Conservation (phyloP, 2,797 vertebrate species). For the Oryzias dopingdopingensis region DNA sequence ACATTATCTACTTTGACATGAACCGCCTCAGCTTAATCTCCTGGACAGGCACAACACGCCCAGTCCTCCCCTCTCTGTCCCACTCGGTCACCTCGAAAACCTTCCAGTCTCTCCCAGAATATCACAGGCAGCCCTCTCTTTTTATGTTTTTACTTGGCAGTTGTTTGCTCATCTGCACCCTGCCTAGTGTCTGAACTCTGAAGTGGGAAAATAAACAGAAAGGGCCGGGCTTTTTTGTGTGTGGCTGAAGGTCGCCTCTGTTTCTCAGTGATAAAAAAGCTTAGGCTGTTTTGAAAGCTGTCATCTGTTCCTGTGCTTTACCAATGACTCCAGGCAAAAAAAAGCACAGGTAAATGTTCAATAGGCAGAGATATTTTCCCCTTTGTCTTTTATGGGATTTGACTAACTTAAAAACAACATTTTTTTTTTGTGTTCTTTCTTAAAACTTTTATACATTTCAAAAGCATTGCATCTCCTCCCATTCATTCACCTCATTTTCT, state of each 20-base stretch:
- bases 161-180: slow-evolving; percentile 22
- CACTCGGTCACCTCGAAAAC: slow-evolving; percentile 29
- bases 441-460: neutral
- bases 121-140: slow-evolving; percentile 2
- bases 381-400: slow-evolving; percentile 6
- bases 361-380: slow-evolving; percentile 2
- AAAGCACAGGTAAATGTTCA: slow-evolving; percentile 26
- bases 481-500: slow-evolving; percentile 4
- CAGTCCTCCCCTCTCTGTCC: slow-evolving; percentile 9
- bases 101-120: slow-evolving; percentile 5
- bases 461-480: slow-evolving; percentile 11
- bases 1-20: slow-evolving; percentile 28
- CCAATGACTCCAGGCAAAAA: slow-evolving; percentile 28
- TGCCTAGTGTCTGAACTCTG: slow-evolving; percentile 31
- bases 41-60: slow-evolving; percentile 34
- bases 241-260: slow-evolving; percentile 64
- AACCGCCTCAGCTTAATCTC: slow-evolving; percentile 38
- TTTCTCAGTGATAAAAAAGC: slow-evolving; percentile 57
- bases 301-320: slow-evolving; percentile 49
- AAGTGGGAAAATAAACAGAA: slow-evolving; percentile 44
- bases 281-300: slow-evolving; percentile 63
- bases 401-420: slow-evolving; percentile 1
- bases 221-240: slow-evolving; percentile 17
- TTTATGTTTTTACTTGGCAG: slow-evolving; percentile 9
- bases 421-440: neutral